Conservation (phyloP, 2,888 invertebrate genomes). For the Euzetes globulus region DNA sequence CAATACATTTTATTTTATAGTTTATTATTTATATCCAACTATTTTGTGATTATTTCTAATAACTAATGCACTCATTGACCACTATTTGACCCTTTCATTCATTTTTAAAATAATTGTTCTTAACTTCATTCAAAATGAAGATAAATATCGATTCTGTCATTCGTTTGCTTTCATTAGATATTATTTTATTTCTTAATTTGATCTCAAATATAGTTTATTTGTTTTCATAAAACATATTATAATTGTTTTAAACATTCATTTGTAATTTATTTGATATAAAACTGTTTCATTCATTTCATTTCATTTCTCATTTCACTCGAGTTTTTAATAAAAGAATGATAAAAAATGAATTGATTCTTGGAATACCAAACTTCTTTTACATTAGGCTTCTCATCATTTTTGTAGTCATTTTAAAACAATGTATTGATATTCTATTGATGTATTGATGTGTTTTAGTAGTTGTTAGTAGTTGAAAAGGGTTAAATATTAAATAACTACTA, state of each 20-base stretch:
- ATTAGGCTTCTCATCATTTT: too few relatives aligned
- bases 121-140: neutral
- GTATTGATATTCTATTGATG: too few relatives aligned
- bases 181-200: neutral
- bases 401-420: too few relatives aligned
- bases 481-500: too few relatives aligned
- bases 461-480: too few relatives aligned
- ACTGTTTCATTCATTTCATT: too few relatives aligned
- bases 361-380: too few relatives aligned
- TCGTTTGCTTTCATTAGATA: neutral
- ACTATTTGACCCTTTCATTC: neutral
- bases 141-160: neutral
- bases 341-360: too few relatives aligned
- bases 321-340: too few relatives aligned
- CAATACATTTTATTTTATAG: slow-evolving; percentile 10
- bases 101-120: neutral
- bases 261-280: neutral
- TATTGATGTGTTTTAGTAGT: too few relatives aligned
- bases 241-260: neutral
- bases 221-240: neutral
- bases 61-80: neutral
- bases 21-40: slow-evolving; percentile 8
- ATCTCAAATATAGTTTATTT: slow-evolving; percentile 17
- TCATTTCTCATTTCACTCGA: too few relatives aligned
- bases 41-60: slow-evolving; percentile 11